phyloP scores from a whole-genome alignment of 2,888 invertebrate species.

The Bruchidius siliquastri region DNA sequence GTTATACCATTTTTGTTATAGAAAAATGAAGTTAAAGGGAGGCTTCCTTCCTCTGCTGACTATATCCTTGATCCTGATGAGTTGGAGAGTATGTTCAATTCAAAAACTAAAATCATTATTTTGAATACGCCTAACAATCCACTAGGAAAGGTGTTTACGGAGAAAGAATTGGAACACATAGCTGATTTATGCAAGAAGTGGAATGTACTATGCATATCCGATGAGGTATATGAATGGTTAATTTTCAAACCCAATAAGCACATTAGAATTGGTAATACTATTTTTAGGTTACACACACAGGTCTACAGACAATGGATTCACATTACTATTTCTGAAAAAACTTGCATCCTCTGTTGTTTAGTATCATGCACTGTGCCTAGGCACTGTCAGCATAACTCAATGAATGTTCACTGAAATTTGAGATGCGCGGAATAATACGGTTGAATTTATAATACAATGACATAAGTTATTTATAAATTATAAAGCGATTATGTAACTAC shows the following conservation, averaged over 20 bases:
- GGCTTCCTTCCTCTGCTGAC: constrained; percentile 66
- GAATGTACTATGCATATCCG: constrained; percentile 87
- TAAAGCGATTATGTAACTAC: no score
- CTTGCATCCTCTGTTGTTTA: no score
- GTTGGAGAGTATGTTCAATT: constrained; percentile 72
- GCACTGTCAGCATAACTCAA: no score
- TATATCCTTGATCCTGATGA: constrained; percentile 85
- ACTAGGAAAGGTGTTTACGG: constrained; percentile 81
- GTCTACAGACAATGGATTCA: neutral
- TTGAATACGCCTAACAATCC: constrained; percentile 99
- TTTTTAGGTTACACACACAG: neutral
- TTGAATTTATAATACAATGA: no score
- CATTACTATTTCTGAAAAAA: neutral
- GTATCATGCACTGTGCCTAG: no score
- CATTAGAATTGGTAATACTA: constrained; percentile 75
- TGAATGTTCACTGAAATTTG: no score
- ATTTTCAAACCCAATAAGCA: constrained; percentile 79
- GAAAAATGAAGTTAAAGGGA: constrained; percentile 35
- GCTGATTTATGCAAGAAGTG: constrained; percentile 88
- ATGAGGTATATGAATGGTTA: constrained; percentile 99
- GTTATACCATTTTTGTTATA: constrained; percentile 13
- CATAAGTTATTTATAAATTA: no score
- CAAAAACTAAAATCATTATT: constrained; percentile 89
- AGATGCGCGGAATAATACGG: no score
- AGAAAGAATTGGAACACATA: constrained; percentile 67